Base-by-base conservation (phyloP, 2,113 vertebrate species). In the Corvus cornix region DNA sequence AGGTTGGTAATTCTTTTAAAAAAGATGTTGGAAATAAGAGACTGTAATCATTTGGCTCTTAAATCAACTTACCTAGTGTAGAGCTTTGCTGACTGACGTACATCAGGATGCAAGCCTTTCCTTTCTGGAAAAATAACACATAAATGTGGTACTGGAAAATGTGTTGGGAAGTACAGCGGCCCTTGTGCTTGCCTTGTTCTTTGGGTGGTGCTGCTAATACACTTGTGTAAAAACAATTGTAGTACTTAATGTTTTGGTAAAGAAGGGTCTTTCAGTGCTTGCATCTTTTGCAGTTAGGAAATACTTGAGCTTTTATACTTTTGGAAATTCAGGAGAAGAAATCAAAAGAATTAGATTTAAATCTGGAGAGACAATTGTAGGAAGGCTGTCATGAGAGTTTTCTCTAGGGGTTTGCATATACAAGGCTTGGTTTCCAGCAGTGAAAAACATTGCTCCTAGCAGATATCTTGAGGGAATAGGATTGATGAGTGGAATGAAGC, bases 1-100 rank as follows among this genome's bases (percentile, higher is more conserved):
- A 99, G 99, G 99, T 99, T 28, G 37, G 98, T 96, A 15, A 82
- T 41, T 86, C 51, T 49, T 27, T 86, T 68, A 52, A 51, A 28
- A 58, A 84, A n/a, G 16, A 5, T 49, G 6, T 24, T 93, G 70
- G 31, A n/a, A 80, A 51, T 74, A 60, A 48, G 26, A 21, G 12
- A 7, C 46, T 77, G 52, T 48, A 41, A 0, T 90, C 14, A 18
- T 58, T n/a, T 78, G 16, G 41, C 3, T 0, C 39, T 73, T 75
- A 48, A 72, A 66, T 80, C 13, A 24, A 30, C 35, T 59, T 33
- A 52, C 22, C 7, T 24, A 19, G 22, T 63, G 16, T 31, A 52
- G 53, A 73, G 24, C 22, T 91, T 56, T 53, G 31, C 37, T 87
- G 15, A 19, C 56, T 39, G 31, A 62, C 46, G 27, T 23, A 4